phyloP scores from a whole-genome alignment of 2,888 invertebrate genomes.

The Diachrysia chrysitis region DNA sequence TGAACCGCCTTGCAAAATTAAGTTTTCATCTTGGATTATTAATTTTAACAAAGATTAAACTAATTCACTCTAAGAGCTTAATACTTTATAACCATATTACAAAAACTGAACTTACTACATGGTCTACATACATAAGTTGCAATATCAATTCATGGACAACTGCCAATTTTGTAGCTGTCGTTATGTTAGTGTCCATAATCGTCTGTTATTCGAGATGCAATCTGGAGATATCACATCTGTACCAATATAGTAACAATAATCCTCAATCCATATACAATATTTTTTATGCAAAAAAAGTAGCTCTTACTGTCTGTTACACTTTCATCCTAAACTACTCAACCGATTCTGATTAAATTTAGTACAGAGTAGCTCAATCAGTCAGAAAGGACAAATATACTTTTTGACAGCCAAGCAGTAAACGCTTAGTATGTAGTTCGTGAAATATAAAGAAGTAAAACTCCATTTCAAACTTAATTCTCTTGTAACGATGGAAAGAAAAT shows the following conservation, averaged over 20 bases:
- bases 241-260: background rate
- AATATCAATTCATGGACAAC: background rate
- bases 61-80: slow-evolving; percentile 60
- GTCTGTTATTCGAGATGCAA: background rate
- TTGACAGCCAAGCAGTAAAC: background rate
- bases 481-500: background rate
- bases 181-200: background rate
- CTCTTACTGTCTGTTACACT: no score
- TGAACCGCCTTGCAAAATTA: slow-evolving; percentile 83
- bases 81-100: slow-evolving; percentile 46
- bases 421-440: background rate
- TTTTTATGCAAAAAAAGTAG: no score
- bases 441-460: background rate
- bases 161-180: background rate
- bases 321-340: background rate
- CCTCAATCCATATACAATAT: background rate
- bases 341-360: background rate
- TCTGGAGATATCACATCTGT: background rate
- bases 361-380: no score
- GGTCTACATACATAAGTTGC: background rate
- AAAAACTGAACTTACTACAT: background rate
- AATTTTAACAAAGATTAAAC: slow-evolving; percentile 76
- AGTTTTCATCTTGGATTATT: slow-evolving; percentile 84
- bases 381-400: no score
- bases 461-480: background rate